phyloP scores from a whole-genome alignment of 2,797 vertebrate genomes.

The Myotis vivesi region DNA sequence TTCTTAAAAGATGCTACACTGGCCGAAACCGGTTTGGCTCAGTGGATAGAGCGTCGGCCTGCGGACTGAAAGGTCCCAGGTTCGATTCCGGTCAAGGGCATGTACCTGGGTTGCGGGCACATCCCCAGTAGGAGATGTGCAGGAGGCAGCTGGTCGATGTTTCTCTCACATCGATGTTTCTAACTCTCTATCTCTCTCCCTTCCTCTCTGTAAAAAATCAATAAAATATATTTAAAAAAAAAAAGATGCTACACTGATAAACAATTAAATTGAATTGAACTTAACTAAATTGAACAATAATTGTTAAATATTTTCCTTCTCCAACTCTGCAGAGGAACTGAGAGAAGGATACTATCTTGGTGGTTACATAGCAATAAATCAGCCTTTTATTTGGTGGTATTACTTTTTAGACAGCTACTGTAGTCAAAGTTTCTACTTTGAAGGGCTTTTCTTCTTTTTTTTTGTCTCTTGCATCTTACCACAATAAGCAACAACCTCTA shows the following conservation, averaged over 20 bases:
- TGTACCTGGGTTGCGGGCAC: too few relatives aligned
- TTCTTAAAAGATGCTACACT: constrained; percentile 25
- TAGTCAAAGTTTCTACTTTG: constrained; percentile 16
- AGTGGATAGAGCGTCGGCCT: too few relatives aligned
- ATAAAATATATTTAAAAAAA: too few relatives aligned
- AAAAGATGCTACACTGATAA: constrained; percentile 35
- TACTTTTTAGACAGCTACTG: neutral
- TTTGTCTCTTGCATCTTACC: neutral
- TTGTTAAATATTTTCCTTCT: constrained; percentile 23
- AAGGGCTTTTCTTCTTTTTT: neutral
- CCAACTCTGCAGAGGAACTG: neutral
- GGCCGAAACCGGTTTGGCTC: too few relatives aligned
- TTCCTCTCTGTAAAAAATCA: too few relatives aligned
- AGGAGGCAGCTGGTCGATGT: too few relatives aligned
- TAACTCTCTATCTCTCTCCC: too few relatives aligned
- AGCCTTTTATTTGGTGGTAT: constrained; percentile 28
- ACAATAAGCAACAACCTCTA: neutral
- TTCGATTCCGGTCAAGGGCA: too few relatives aligned
- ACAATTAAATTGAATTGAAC: constrained; percentile 35
- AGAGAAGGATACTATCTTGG: neutral
- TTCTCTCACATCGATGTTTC: too few relatives aligned
- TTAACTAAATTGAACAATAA: constrained; percentile 39
- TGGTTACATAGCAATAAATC: neutral
- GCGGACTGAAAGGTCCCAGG: too few relatives aligned
- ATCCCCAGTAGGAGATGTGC: too few relatives aligned